These are phyloP conservation scores for Scelioninae gen. 1 DNA, from an alignment of 2,888 invertebrate species.

Conservation along the genomic window DNA sequence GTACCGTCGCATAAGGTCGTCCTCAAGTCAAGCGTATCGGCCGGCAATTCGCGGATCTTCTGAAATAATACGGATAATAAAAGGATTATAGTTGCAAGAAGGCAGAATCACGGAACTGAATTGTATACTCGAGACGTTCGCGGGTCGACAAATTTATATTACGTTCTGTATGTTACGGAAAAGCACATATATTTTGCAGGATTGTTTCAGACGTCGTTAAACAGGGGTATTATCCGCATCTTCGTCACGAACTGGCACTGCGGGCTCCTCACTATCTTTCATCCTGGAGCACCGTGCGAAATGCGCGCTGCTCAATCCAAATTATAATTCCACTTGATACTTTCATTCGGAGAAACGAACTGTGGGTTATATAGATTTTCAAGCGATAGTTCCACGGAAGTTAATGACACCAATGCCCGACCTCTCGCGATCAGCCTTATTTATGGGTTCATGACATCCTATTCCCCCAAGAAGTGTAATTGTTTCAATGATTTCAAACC, in stretches of 20 bases:
- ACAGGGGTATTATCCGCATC: conserved; percentile 80
- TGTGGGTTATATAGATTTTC: conserved; percentile 14
- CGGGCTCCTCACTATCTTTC: conserved; percentile 43
- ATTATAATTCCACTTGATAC: conserved; percentile 34
- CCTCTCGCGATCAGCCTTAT: conserved; percentile 1
- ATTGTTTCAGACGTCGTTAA: conserved; percentile 79
- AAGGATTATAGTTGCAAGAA: conserved; percentile 81
- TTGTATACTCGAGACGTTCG: conserved; percentile 60
- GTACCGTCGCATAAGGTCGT: conserved; percentile 73
- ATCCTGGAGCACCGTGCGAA: conserved; percentile 54
- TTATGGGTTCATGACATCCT: conserved; percentile 27
- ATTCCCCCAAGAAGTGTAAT: conserved; percentile 77
- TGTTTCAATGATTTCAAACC: conserved; percentile 79
- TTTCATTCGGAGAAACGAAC: conserved; percentile 29
- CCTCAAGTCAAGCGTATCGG: conserved; percentile 80
- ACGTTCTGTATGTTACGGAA: conserved; percentile 73
- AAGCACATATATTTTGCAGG: conserved; percentile 79
- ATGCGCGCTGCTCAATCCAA: conserved; percentile 37
- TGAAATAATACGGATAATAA: conserved; percentile 82
- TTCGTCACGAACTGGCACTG: conserved; percentile 75
- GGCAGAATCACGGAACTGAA: conserved; percentile 72
- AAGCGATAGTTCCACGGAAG: conserved; percentile 44
- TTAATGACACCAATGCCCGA: conserved; percentile 46
- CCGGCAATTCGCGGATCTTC: conserved; percentile 76
- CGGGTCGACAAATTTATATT: conserved; percentile 78